Percentiles rank a stretch among this genome's conserved stretches.
phyloP scores from a whole-genome alignment of 2,113 vertebrate species.

The Vidua chalybeata region DNA sequence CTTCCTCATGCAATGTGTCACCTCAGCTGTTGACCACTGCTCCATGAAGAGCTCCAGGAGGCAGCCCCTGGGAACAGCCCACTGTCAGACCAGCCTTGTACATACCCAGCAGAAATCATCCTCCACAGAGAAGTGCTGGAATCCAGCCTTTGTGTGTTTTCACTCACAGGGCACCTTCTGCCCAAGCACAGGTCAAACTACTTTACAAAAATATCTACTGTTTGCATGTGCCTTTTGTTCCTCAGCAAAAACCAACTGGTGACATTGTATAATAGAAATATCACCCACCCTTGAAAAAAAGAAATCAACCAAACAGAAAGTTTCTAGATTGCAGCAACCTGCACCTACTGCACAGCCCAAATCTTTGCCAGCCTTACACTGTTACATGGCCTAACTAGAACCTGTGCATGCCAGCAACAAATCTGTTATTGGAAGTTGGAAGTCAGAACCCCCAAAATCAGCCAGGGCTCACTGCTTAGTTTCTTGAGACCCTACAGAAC shows the following conservation, averaged over 20 bases:
- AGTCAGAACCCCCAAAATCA: not conserved
- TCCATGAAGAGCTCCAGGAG: not conserved
- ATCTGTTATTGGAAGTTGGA: not conserved
- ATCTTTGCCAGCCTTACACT: not conserved
- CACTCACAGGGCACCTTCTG: not conserved
- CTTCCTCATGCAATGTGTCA: not conserved
- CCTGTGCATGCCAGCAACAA: not conserved
- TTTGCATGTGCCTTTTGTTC: not conserved
- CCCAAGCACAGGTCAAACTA: not conserved
- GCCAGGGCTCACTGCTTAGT: not conserved
- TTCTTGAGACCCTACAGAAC: not conserved
- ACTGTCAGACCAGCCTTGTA: not conserved
- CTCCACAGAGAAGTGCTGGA: not conserved
- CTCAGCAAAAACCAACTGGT: not conserved
- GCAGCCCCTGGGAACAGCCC: not conserved
- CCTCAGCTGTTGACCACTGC: not conserved
- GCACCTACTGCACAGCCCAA: not conserved
- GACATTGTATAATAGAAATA: not conserved
- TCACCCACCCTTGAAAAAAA: not conserved
- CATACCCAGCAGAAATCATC: not conserved
- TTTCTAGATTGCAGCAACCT: not conserved
- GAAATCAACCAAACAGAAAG: not conserved
- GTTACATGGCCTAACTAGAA: not conserved
- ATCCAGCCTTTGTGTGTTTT: not conserved
- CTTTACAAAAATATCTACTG: not conserved